Conservation (phyloP, 2,113 vertebrate species). For the Cardinalis cardinalis region DNA sequence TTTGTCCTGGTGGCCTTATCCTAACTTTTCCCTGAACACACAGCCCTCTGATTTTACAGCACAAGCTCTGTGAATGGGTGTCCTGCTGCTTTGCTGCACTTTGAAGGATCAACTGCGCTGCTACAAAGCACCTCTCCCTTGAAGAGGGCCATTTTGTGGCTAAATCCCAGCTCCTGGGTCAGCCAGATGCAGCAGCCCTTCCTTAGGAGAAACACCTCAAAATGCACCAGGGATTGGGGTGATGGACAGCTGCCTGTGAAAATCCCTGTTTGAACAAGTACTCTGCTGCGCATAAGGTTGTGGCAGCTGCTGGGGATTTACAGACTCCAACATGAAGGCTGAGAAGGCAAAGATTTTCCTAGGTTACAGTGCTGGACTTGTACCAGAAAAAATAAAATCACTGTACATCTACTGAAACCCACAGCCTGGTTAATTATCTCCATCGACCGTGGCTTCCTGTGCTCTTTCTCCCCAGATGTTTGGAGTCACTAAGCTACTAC, state of each 20-base stretch:
- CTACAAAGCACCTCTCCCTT: neutral
- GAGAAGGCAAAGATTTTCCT: neutral
- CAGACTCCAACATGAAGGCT: fast-evolving
- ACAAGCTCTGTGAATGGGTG: neutral
- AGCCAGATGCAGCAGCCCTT: neutral
- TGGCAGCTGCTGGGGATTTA: neutral
- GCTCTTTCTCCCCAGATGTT: neutral
- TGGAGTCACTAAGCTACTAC: neutral
- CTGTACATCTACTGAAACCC: neutral
- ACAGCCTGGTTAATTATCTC: neutral
- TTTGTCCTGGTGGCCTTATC: neutral
- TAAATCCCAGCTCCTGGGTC: neutral
- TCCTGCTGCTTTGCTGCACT: neutral
- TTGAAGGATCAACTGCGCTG: neutral
- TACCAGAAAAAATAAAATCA: neutral
- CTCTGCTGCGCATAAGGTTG: fast-evolving
- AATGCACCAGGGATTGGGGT: neutral
- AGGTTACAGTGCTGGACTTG: neutral
- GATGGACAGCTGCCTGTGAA: neutral
- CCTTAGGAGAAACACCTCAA: fast-evolving
- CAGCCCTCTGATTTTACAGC: neutral
- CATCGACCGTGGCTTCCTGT: neutral
- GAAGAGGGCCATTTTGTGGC: neutral
- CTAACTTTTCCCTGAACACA: neutral
- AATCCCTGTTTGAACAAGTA: neutral